A percentile compares a stretch with the other conserved stretches of the same genome.
These are phyloP conservation scores for Paedocypris micromegethes DNA, from an alignment of 2,797 vertebrate species.

Conservation along the genomic window DNA sequence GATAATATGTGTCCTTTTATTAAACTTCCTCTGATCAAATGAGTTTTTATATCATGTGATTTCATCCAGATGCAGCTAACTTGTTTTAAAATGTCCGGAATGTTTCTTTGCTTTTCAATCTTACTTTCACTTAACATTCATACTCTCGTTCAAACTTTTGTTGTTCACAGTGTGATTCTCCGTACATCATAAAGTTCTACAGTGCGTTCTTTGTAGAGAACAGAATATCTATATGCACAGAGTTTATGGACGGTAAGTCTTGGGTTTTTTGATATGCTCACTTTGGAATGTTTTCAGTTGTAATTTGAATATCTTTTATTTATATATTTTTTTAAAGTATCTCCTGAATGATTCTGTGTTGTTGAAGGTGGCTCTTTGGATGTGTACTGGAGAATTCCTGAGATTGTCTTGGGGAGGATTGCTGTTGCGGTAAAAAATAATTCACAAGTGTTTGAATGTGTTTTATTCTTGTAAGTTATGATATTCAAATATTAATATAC, in stretches of 20 bases:
- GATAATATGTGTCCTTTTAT: neutral
- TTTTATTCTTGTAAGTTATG: neutral
- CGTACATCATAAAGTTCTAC: conserved; percentile 99
- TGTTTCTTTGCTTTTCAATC: neutral
- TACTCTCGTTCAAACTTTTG: conserved; percentile 5
- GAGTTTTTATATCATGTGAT: neutral
- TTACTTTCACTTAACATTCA: neutral
- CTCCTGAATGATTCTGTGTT: conserved; percentile 1
- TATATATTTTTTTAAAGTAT: too few relatives aligned
- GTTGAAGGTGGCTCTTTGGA: conserved; percentile 90
- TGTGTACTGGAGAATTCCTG: conserved; percentile 90
- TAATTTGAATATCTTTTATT: too few relatives aligned
- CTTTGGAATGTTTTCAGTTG: too few relatives aligned
- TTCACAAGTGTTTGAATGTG: neutral
- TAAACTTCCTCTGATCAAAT: neutral
- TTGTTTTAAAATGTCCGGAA: too few relatives aligned
- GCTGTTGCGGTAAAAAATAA: conserved; percentile 82
- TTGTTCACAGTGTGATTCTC: conserved; percentile 88
- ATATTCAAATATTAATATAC: neutral
- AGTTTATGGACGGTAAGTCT: conserved; percentile 98
- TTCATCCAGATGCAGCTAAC: neutral
- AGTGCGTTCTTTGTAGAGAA: conserved; percentile 99
- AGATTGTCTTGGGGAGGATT: conserved; percentile 91
- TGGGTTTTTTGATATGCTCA: neutral
- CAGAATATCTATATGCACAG: conserved; percentile 97